Conservation (phyloP, 2,888 invertebrate species). For the Elegia similella region DNA sequence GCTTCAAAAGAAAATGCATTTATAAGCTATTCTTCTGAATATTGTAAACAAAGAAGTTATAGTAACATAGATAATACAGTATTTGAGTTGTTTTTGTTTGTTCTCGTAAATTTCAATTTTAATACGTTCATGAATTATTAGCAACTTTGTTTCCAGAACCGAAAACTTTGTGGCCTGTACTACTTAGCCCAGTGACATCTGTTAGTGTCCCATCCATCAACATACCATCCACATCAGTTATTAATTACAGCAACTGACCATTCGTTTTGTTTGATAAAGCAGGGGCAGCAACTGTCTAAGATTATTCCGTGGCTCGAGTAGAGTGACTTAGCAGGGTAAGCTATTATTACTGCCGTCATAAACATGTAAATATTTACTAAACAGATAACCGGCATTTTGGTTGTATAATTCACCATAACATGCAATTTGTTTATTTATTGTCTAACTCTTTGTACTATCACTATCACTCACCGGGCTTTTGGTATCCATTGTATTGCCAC, state of each 20-base stretch:
- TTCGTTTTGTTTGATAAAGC: not conserved
- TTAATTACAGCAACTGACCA: not conserved
- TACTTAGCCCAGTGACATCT: not conserved
- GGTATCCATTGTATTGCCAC: constrained; percentile 68
- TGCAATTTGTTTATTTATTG: not conserved
- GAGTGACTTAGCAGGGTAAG: not conserved
- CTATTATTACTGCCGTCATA: not conserved
- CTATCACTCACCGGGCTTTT: constrained; percentile 70
- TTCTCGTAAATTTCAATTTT: too few species aligned
- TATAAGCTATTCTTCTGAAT: too few species aligned
- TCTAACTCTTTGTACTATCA: constrained; percentile 39
- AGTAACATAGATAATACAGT: too few species aligned
- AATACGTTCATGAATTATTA: too few species aligned
- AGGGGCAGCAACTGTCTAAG: not conserved
- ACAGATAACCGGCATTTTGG: not conserved
- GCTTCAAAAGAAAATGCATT: too few species aligned
- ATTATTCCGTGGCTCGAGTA: not conserved
- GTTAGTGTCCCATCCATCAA: too few species aligned
- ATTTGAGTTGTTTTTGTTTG: too few species aligned
- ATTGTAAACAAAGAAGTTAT: too few species aligned
- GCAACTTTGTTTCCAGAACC: not conserved
- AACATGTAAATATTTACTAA: not conserved
- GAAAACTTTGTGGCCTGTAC: not conserved
- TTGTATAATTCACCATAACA: not conserved
- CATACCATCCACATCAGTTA: not conserved